Conservation (phyloP, 2,797 vertebrate genomes). For the Ctenopoma kingsleyae region DNA sequence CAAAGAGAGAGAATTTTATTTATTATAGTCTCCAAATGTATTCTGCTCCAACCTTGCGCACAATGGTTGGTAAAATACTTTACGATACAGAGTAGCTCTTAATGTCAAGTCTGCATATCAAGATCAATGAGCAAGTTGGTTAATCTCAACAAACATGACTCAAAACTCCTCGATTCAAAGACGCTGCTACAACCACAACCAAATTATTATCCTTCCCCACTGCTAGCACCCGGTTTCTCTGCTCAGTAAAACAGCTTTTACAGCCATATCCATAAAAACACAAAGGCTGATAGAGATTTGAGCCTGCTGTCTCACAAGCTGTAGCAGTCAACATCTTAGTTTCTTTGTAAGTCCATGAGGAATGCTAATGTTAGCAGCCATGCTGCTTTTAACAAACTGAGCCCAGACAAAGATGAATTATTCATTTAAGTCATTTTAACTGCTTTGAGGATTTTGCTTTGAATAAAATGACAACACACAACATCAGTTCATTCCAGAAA, state of each 20-base stretch:
- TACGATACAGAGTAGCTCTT: constrained; percentile 38
- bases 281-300: not conserved
- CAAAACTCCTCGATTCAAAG: constrained; percentile 42
- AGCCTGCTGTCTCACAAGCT: constrained; percentile 4
- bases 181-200: constrained; percentile 35
- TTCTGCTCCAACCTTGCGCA: constrained; percentile 27
- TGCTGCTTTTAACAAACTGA: constrained; percentile 54
- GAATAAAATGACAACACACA: constrained; percentile 44
- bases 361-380: constrained; percentile 43
- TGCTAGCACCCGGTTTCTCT: constrained; percentile 11
- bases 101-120: constrained; percentile 50
- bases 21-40: constrained; percentile 34
- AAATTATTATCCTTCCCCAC: constrained; percentile 26
- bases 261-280: constrained; percentile 12
- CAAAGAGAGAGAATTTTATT: constrained; percentile 30
- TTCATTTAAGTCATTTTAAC: constrained; percentile 57
- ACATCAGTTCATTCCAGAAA: constrained; percentile 44
- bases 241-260: constrained; percentile 11
- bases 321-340: constrained; percentile 23
- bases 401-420: constrained; percentile 56
- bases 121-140: constrained; percentile 44
- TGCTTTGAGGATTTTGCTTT: constrained; percentile 55
- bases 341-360: constrained; percentile 41
- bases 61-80: constrained; percentile 48
- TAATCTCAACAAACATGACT: constrained; percentile 63